Base-by-base conservation (phyloP, 1,140 invertebrate species). In the Samia ricini region DNA sequence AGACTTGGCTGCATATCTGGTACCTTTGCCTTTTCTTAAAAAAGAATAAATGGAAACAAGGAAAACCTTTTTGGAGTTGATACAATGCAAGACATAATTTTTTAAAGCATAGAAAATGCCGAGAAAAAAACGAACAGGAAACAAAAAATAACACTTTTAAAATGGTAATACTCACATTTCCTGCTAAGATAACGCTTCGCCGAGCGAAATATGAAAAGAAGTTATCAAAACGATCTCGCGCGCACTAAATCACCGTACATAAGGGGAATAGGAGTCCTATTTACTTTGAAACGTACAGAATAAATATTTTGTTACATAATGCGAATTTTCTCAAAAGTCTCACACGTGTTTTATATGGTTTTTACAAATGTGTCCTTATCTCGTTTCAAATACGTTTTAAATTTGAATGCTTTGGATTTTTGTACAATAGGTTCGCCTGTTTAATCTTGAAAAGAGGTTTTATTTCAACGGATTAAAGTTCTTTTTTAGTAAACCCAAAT, bases 261-360 rank as follows among this genome's bases (percentile, higher is more conserved):
- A 89, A 85, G 83, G 84, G 87, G 87, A 82, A 87, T 77, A 85
- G 81, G 74, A 81, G 73, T 83, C 82, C 78, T 89, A 83, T 87
- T 89, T 90, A 88, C 87, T 88, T 77, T 74, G 80, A 88, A 86
- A 86, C 84, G 84, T 76, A 82, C 80, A 87, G 87, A 89, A 89
- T 87, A 88, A 88, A 88, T 86, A 84, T 88, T 88, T 88, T 86
- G 88, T 90, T 90, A 90, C 85, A 90, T 90, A 88, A 86, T 84
- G 79, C 80, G 83, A 78, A 77, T 87, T 86, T 89, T 86, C 87
- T 89, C 85, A 75, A 23, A 81, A 84, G 79, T 78, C 83, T 83
- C 77, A 85, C 33, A 42, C 33, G 8, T 42, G 33, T 42, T 15
- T n/a, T n/a, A n/a, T 4, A 26, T 15, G n/a, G n/a, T 42, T 42